phyloP scores from a whole-genome alignment of 1,140 invertebrate species.

The Bombus haemorrhoidalis region DNA sequence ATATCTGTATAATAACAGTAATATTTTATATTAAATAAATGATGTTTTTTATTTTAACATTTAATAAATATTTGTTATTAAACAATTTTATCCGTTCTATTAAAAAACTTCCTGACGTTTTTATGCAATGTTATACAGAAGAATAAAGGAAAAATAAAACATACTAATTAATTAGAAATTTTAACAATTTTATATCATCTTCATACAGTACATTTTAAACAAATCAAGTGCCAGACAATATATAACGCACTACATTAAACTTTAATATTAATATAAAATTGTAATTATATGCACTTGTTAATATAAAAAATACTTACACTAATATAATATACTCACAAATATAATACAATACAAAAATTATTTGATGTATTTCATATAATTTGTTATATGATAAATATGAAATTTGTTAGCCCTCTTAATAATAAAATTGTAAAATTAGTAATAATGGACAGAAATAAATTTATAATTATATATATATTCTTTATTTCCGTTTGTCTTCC shows the following conservation, averaged over 20 bases:
- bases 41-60: not conserved
- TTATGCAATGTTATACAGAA: not conserved
- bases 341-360: not conserved
- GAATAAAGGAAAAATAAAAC: not conserved
- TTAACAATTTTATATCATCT: conserved; percentile 41
- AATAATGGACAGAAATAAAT: not conserved
- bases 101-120: not conserved
- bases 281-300: not conserved
- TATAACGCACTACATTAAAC: conserved; percentile 3
- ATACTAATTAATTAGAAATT: conserved; percentile 30
- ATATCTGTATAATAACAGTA: conserved; percentile 47
- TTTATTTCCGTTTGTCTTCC: no score
- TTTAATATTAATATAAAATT: conserved; percentile 18
- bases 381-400: not conserved
- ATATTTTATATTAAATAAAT: conserved; percentile 33
- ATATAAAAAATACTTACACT: conserved; percentile 9
- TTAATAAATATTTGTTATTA: conserved; percentile 1
- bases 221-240: conserved; percentile 1
- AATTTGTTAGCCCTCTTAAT: not conserved
- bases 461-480: not conserved
- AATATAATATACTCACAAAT: conserved; percentile 24
- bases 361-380: conserved; percentile 39
- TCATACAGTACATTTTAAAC: conserved; percentile 13
- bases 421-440: not conserved
- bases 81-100: not conserved